Evolutionary conservation across 2,888 invertebrate genomes (phyloP).

Genomic region (Caenorhabditis auriculariae): DNA sequence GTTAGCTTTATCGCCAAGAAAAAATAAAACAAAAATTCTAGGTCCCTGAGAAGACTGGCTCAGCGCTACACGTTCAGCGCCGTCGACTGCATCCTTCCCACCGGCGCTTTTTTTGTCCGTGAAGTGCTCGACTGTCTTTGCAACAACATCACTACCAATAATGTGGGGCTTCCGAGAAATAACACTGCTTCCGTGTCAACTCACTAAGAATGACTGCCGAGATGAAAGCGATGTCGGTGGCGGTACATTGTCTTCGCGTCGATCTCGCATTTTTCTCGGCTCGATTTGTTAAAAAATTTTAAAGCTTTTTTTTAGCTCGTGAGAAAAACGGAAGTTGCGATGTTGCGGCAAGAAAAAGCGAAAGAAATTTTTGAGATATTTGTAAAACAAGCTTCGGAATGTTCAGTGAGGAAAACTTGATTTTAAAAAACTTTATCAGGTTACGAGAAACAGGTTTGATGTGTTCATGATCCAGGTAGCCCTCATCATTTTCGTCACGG

Average conservation of each 20-base stretch:
- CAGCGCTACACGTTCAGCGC: slow-evolving; percentile 42
- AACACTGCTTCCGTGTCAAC: too few relatives aligned
- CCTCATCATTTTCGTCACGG: slow-evolving; percentile 56
- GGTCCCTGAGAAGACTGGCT: slow-evolving; percentile 43
- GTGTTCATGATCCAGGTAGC: slow-evolving; percentile 30
- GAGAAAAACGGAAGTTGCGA: too few relatives aligned
- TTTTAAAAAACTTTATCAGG: background rate
- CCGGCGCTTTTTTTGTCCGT: slow-evolving; percentile 53
- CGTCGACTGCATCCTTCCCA: slow-evolving; percentile 56
- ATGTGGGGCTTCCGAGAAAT: slow-evolving; percentile 11
- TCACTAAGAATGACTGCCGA: too few relatives aligned
- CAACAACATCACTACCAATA: slow-evolving; percentile 44
- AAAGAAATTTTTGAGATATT: too few relatives aligned
- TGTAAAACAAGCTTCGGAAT: background rate
- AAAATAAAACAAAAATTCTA: too few relatives aligned
- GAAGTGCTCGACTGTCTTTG: slow-evolving; percentile 60
- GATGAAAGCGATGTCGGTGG: too few relatives aligned
- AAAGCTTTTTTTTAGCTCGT: too few relatives aligned
- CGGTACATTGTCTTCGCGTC: too few relatives aligned
- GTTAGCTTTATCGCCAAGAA: too few relatives aligned
- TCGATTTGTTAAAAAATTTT: too few relatives aligned
- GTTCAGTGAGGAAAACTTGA: background rate
- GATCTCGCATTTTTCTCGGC: too few relatives aligned
- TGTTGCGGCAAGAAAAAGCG: too few relatives aligned
- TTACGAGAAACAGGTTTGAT: background rate